A percentile compares a stretch with the other conserved stretches of the same genome.
phyloP scores from a whole-genome alignment of 2,888 invertebrate species.

The Aspidapion aeneum region DNA sequence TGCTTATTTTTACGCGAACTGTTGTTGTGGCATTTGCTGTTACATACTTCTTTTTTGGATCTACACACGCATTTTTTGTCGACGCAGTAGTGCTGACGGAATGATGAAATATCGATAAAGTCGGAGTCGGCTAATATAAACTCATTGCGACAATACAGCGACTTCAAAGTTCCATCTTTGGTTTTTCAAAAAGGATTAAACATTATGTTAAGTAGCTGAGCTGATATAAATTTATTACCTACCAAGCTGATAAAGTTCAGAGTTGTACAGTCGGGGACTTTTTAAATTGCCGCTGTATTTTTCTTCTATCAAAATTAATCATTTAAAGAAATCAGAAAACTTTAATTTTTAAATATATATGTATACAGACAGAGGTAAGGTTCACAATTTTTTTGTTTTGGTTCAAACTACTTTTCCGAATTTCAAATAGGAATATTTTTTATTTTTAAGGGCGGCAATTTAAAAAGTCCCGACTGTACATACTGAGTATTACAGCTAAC shows the following conservation, averaged over 20 bases:
- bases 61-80: constrained; percentile 11
- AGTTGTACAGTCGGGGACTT: too few species aligned
- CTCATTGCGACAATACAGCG: constrained; percentile 17
- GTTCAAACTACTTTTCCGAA: too few species aligned
- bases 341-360: too few species aligned
- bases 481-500: constrained; percentile 13
- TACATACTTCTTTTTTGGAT: too few species aligned
- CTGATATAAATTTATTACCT: constrained; percentile 7
- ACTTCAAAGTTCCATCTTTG: constrained; percentile 15
- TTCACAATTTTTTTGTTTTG: too few species aligned
- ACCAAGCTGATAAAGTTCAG: constrained; percentile 15
- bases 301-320: too few species aligned
- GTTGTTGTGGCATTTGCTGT: neutral
- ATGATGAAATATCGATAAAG: constrained; percentile 13
- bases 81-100: constrained; percentile 9
- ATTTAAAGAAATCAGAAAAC: too few species aligned
- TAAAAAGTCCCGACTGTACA: too few species aligned
- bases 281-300: too few species aligned
- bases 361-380: too few species aligned
- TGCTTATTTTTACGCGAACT: neutral
- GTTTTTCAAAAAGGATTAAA: constrained; percentile 11
- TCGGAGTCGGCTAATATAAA: constrained; percentile 16
- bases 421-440: too few species aligned
- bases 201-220: constrained; percentile 9
- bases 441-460: too few species aligned